A percentile compares a stretch with the other conserved stretches of the same genome.
Evolutionary conservation across 1,140 invertebrate genomes (phyloP).

Genomic region (Drosophila kepulauana): DNA sequence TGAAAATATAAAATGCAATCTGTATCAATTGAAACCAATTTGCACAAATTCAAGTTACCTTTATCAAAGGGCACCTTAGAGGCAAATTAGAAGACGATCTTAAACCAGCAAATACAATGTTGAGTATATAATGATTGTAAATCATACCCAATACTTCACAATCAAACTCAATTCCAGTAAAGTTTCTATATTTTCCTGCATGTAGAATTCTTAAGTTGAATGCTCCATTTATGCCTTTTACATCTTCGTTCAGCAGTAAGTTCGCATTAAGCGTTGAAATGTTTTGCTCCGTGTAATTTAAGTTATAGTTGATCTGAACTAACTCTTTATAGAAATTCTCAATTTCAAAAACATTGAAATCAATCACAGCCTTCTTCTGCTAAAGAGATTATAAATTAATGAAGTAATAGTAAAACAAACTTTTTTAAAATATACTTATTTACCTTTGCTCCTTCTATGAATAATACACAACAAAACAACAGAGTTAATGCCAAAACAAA

Average conservation of each 20-base stretch:
- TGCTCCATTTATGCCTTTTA: background rate
- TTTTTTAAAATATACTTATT: background rate
- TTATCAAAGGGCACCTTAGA: constrained; percentile 4
- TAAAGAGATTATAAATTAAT: background rate
- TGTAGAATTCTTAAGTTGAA: background rate
- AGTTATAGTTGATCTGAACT: background rate
- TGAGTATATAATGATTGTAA: background rate
- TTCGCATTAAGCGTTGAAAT: background rate
- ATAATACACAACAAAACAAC: background rate
- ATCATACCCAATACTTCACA: background rate
- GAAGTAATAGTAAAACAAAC: no score
- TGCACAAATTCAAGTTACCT: background rate
- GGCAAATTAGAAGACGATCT: background rate
- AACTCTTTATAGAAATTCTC: background rate
- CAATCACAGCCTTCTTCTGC: background rate
- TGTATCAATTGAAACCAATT: no score
- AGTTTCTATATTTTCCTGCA: background rate
- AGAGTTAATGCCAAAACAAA: background rate
- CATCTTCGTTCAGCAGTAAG: background rate
- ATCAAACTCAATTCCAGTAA: background rate
- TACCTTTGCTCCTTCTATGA: background rate
- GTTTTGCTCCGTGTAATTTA: background rate
- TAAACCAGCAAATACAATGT: background rate
- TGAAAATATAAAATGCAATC: background rate
- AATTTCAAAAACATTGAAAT: background rate